phyloP scores from a whole-genome alignment of 2,888 invertebrate species.

The Aproaerema taeniolella region DNA sequence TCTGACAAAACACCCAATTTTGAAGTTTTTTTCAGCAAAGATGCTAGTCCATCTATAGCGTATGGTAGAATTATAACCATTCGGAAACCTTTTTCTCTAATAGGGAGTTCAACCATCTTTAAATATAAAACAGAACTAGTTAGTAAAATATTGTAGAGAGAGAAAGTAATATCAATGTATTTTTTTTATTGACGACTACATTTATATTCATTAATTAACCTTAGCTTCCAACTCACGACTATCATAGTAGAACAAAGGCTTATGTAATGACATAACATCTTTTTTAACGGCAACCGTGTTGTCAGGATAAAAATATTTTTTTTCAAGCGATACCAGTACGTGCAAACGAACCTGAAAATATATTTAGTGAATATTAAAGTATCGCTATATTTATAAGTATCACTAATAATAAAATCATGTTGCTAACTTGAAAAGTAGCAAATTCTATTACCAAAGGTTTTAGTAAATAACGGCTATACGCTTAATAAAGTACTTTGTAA shows the following conservation, averaged over 20 bases:
- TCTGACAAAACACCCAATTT: conserved; percentile 35
- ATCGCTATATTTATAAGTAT: no score
- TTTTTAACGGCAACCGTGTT: conserved; percentile 33
- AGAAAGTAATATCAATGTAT: no score
- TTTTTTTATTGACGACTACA: no score
- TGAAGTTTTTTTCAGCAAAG: conserved; percentile 37
- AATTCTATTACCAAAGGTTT: no score
- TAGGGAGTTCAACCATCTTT: conserved; percentile 47
- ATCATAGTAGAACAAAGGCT: conserved; percentile 34
- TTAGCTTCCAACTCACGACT: conserved; percentile 35
- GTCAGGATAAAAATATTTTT: conserved; percentile 38
- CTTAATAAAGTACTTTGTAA: no score
- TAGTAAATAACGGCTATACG: no score
- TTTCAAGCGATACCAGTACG: no score
- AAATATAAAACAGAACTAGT: conserved; percentile 9
- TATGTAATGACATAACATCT: conserved; percentile 37
- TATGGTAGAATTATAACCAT: conserved; percentile 46
- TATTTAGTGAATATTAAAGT: no score
- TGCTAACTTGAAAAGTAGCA: no score
- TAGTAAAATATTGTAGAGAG: no score
- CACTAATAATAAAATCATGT: no score
- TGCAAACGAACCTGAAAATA: no score
- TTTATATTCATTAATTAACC: conserved; percentile 17
- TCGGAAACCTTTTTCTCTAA: conserved; percentile 44
- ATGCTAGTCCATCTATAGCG: conserved; percentile 37